phyloP scores from a whole-genome alignment of 2,888 invertebrate species.

The Malthinus flaveolus region DNA sequence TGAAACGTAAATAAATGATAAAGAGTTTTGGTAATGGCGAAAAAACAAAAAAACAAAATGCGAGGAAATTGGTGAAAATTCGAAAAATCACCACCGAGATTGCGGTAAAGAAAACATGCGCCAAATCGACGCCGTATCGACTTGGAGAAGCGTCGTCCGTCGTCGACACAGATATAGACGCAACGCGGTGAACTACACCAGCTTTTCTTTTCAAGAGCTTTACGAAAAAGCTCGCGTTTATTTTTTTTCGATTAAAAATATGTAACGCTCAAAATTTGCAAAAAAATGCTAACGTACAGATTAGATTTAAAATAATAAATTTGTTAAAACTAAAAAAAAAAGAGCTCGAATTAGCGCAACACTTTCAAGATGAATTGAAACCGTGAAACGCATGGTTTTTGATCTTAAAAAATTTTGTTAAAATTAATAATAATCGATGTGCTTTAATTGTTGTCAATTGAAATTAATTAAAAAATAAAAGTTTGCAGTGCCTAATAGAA shows the following conservation, averaged over 20 bases:
- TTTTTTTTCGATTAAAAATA: background rate
- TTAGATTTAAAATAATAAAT: background rate
- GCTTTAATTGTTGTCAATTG: conserved; percentile 20
- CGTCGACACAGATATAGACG: conserved; percentile 28
- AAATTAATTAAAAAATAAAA: background rate
- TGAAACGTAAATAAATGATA: conserved; percentile 1
- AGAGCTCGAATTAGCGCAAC: too few species aligned
- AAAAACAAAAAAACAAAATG: background rate
- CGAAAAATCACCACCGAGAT: background rate
- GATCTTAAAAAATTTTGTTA: conserved; percentile 6
- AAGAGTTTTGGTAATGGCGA: background rate
- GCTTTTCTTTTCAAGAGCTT: background rate
- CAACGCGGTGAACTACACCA: conserved; percentile 35
- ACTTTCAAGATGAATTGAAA: background rate
- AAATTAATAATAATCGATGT: conserved; percentile 6
- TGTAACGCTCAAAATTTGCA: background rate
- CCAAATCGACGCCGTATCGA: conserved; percentile 30
- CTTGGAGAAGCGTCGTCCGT: conserved; percentile 22
- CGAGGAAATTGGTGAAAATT: background rate
- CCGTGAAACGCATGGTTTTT: background rate
- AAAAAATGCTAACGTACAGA: background rate
- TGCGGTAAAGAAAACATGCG: conserved; percentile 30
- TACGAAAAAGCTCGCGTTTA: background rate
- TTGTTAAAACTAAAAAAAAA: too few species aligned
- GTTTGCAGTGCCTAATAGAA: conserved; percentile 19